phyloP scores from a whole-genome alignment of 2,113 vertebrate species.

The Haplotaxodon microlepis region DNA sequence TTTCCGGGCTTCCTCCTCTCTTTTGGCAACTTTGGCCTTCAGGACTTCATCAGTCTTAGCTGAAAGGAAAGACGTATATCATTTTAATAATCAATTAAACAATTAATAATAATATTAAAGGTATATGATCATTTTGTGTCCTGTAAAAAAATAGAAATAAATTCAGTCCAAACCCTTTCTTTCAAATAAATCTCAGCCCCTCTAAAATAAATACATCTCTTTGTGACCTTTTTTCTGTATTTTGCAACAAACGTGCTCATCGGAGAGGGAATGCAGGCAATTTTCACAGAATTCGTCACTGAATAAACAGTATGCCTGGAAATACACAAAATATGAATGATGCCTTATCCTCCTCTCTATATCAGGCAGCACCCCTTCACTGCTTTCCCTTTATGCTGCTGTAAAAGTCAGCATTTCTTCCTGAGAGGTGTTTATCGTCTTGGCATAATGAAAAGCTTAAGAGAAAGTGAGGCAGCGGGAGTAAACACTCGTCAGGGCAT shows the following conservation, averaged over 20 bases:
- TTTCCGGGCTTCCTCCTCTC: constrained; percentile 84
- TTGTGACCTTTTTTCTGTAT: not conserved
- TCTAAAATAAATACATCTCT: not conserved
- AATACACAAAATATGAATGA: constrained; percentile 12
- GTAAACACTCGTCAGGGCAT: constrained; percentile 63
- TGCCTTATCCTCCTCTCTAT: not conserved
- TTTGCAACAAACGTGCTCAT: not conserved
- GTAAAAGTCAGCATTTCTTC: constrained; percentile 40
- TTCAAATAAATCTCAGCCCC: not conserved
- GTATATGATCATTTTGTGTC: not conserved
- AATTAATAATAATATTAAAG: not conserved
- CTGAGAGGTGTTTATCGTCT: constrained; percentile 56
- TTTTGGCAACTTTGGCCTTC: constrained; percentile 85
- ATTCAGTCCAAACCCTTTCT: not conserved
- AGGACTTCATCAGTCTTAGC: constrained; percentile 92
- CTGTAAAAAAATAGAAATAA: not conserved
- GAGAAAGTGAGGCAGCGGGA: constrained; percentile 62
- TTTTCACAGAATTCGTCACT: not conserved
- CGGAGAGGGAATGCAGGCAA: not conserved
- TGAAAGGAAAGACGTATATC: constrained; percentile 46
- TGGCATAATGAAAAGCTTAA: constrained; percentile 72
- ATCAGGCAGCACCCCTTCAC: not conserved
- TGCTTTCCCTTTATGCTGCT: constrained; percentile 5
- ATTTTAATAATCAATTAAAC: not conserved
- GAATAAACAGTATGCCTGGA: not conserved